phyloP scores from a whole-genome alignment of 1,140 invertebrate genomes.

The Chymomyza costata region DNA sequence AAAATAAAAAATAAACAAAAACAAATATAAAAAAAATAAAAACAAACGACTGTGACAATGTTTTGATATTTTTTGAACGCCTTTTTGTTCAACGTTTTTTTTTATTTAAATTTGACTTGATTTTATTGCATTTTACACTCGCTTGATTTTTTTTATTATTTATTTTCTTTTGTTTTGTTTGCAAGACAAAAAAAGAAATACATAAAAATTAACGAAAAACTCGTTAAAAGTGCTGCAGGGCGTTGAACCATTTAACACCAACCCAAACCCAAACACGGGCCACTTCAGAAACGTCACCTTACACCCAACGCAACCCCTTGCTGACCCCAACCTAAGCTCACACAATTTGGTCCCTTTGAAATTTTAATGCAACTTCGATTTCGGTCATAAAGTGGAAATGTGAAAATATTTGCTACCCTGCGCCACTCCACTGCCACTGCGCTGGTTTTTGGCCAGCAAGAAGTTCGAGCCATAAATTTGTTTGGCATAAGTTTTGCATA shows the following conservation, averaged over 20 bases:
- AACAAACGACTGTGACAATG: constrained; percentile 14
- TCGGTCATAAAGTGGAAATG: no score
- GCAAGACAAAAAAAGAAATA: constrained; percentile 28
- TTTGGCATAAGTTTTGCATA: constrained; percentile 41
- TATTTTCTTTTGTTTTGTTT: no score
- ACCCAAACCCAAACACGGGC: no score
- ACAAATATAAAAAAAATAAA: constrained; percentile 15
- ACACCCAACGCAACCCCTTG: no score
- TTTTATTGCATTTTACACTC: constrained; percentile 46
- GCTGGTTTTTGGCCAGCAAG: no score
- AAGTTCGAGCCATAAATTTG: constrained; percentile 17
- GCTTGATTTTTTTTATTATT: constrained; percentile 28
- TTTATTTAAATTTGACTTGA: constrained; percentile 55
- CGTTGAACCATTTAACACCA: constrained; percentile 6
- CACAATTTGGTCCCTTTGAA: no score
- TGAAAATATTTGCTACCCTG: no score
- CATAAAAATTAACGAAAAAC: constrained; percentile 19
- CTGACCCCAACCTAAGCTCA: no score
- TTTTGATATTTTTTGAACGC: constrained; percentile 1
- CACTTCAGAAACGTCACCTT: no score
- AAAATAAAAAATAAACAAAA: not conserved
- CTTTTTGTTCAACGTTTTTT: constrained; percentile 47
- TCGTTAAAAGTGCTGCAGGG: constrained; percentile 23
- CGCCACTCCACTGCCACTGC: no score
- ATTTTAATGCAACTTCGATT: no score